These are phyloP conservation scores for Ischnus inquisitorius DNA, from an alignment of 2,888 invertebrate species.

Conservation along the genomic window DNA sequence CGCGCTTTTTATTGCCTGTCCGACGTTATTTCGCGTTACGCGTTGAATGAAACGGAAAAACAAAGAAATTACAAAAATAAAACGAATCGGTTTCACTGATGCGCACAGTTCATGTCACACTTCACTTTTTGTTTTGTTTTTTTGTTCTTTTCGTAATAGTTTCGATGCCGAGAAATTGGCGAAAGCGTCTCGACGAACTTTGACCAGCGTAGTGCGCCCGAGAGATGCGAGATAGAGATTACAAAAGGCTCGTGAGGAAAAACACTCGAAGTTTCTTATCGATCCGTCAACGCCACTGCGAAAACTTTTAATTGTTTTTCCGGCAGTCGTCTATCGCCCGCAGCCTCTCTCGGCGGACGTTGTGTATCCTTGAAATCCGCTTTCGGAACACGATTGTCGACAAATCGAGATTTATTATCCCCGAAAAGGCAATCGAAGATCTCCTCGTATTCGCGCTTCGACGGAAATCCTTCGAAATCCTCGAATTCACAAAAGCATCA, in stretches of 20 bases:
- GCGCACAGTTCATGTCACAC: slow-evolving; percentile 20
- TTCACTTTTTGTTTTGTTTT: slow-evolving; percentile 5
- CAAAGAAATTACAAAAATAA: background rate
- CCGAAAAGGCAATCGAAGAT: background rate
- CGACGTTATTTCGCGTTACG: background rate
- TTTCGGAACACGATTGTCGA: too few species aligned
- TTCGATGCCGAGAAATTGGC: background rate
- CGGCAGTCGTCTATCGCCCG: background rate
- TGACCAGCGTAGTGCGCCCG: slow-evolving; percentile 42
- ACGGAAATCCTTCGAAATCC: background rate
- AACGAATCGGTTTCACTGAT: background rate
- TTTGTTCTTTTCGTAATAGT: slow-evolving; percentile 2
- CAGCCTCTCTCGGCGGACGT: background rate
- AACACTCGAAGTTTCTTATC: slow-evolving; percentile 76
- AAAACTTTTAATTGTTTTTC: slow-evolving; percentile 75
- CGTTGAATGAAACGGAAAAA: background rate
- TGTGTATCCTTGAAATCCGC: background rate
- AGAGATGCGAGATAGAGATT: slow-evolving; percentile 72
- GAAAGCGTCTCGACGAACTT: slow-evolving; percentile 10
- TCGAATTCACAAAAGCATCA: background rate
- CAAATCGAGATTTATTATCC: slow-evolving; percentile 1
- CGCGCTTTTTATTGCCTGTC: too few species aligned
- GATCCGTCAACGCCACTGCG: slow-evolving; percentile 78
- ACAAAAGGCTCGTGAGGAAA: slow-evolving; percentile 64
- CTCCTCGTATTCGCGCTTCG: slow-evolving; percentile 32